These are phyloP conservation scores for Tragelaphus strepsiceros DNA, from an alignment of 2,113 vertebrate species.

Conservation along the genomic window DNA sequence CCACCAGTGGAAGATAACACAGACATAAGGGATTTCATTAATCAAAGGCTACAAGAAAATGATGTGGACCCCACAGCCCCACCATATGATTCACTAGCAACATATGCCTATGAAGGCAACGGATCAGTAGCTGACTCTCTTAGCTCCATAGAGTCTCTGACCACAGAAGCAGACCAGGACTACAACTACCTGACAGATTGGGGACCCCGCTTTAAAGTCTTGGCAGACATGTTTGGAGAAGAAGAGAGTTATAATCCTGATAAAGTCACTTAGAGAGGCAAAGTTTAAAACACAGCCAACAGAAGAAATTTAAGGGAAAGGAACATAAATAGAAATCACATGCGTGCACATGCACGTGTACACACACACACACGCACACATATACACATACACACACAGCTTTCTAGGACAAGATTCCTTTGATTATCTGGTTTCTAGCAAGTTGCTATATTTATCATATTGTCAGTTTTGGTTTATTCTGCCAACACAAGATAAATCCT, in stretches of 20 bases:
- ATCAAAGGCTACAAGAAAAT: conserved; percentile 90
- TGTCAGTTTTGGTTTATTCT: conserved; percentile 77
- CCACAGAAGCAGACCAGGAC: conserved; percentile 89
- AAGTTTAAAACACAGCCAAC: neutral
- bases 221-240: conserved; percentile 95
- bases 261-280: conserved; percentile 80
- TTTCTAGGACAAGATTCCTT: conserved; percentile 75
- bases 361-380: neutral
- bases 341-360: neutral
- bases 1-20: conserved; percentile 85
- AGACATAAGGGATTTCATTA: conserved; percentile 95
- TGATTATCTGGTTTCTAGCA: conserved; percentile 74
- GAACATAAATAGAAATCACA: conserved; percentile 43
- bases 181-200: conserved; percentile 95
- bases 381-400: conserved; percentile 13
- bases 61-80: conserved; percentile 91
- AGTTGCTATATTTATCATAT: conserved; percentile 78
- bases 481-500: conserved; percentile 65
- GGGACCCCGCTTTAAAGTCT: conserved; percentile 96
- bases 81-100: conserved; percentile 96
- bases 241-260: conserved; percentile 84
- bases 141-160: conserved; percentile 92
- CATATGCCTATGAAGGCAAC: conserved; percentile 95
- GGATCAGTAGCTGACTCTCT: conserved; percentile 95
- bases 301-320: conserved; percentile 36